Evolutionary conservation across 1,140 invertebrate species (phyloP).

Genomic region (Chrysopa pallens): DNA sequence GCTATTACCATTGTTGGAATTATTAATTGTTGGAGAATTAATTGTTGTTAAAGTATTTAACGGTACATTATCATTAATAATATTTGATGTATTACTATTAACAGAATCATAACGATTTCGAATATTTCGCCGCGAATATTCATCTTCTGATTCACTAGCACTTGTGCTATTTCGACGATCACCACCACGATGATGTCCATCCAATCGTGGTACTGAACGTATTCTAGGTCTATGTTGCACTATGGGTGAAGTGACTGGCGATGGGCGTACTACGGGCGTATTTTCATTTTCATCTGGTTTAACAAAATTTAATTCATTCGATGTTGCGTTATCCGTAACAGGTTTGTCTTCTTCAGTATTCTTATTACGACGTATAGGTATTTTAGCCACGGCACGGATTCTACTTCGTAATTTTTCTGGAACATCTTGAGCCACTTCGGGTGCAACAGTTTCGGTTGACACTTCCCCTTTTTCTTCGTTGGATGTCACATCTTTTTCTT

Average conservation of each 20-base stretch:
- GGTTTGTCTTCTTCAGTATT: neutral
- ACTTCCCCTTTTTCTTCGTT: neutral
- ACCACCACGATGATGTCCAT: conserved; percentile 8
- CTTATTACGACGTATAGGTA: neutral
- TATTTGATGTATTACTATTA: conserved; percentile 3
- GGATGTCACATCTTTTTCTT: neutral
- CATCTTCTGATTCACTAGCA: conserved; percentile 22
- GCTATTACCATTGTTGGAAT: neutral
- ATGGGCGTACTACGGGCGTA: conserved; percentile 10
- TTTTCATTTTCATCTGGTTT: neutral
- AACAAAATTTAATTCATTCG: neutral
- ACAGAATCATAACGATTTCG: conserved; percentile 19
- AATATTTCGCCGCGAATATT: conserved; percentile 8
- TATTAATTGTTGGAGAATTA: neutral
- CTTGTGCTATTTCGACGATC: conserved; percentile 14
- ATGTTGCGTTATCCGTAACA: conserved; percentile 2
- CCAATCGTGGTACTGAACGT: conserved; percentile 16
- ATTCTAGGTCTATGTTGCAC: conserved; percentile 15
- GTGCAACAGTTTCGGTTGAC: neutral
- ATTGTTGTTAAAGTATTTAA: neutral
- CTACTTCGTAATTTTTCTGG: no score
- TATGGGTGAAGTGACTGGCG: conserved; percentile 18
- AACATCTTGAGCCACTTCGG: neutral
- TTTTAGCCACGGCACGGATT: no score
- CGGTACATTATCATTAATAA: neutral